A percentile compares a stretch with the other conserved stretches of the same genome.
Evolutionary conservation across 92 coral and sea anemone species (phyloP).

Genomic region (Umimayanthus chanpuru): DNA sequence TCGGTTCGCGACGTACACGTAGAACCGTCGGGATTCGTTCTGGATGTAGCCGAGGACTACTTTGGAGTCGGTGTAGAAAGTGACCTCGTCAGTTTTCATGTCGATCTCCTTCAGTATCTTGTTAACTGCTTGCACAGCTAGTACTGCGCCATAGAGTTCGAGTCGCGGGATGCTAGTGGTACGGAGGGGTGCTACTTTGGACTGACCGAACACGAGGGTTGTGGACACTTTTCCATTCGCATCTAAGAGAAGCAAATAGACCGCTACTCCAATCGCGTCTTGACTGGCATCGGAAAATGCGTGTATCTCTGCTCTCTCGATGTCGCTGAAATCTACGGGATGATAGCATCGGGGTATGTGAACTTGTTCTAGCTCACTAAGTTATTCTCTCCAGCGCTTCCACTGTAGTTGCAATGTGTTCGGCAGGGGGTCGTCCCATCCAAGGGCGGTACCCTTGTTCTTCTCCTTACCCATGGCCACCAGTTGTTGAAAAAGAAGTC

Average conservation of each 20-base stretch:
- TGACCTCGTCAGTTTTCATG: slow-evolving; percentile 26
- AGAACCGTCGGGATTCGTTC: no score
- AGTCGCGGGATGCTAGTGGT: slow-evolving; percentile 39
- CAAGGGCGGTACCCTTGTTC: slow-evolving; percentile 45
- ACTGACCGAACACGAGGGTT: slow-evolving; percentile 22
- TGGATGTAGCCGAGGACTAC: no score
- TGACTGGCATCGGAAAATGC: slow-evolving; percentile 50
- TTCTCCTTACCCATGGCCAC: slow-evolving; percentile 26
- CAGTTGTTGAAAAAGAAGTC: background rate
- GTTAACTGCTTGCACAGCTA: slow-evolving; percentile 49
- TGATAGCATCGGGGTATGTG: slow-evolving; percentile 38
- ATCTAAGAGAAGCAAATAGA: slow-evolving; percentile 37
- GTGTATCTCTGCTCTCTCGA: slow-evolving; percentile 25
- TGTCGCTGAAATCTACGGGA: slow-evolving; percentile 35
- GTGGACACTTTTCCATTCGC: background rate
- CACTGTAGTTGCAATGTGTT: slow-evolving; percentile 30
- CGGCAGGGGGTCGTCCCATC: background rate
- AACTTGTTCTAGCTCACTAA: slow-evolving; percentile 32
- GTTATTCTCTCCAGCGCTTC: slow-evolving; percentile 50
- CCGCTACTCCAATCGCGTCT: slow-evolving; percentile 46
- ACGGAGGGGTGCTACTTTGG: slow-evolving; percentile 52
- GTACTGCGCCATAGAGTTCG: slow-evolving; percentile 34
- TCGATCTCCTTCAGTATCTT: slow-evolving; percentile 58
- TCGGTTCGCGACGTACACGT: no score
- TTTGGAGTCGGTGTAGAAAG: no score